A percentile compares a stretch with the other conserved stretches of the same genome.
Conservation (phyloP, 2,113 vertebrate species). For the Antechinus stuartii region DNA sequence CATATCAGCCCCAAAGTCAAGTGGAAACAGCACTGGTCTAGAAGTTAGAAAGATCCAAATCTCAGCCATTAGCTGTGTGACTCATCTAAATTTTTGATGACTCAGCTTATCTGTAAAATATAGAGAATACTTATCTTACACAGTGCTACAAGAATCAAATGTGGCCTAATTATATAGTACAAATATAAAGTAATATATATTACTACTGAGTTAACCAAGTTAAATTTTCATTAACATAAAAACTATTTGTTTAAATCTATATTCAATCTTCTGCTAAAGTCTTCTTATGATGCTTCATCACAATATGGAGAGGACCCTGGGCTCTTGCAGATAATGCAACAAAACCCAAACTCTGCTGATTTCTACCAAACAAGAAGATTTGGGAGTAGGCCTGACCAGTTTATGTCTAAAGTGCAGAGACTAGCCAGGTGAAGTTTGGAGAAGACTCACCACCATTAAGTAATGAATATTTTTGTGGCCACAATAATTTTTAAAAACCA, state of each 20-base stretch:
- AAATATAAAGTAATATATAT: neutral
- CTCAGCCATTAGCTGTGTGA: neutral
- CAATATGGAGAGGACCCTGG: neutral
- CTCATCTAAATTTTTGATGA: neutral
- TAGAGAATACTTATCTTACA: neutral
- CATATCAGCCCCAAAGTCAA: neutral
- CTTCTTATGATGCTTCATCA: neutral
- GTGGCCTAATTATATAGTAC: neutral
- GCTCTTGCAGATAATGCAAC: neutral
- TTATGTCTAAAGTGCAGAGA: neutral
- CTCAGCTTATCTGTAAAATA: neutral
- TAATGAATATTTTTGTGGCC: neutral
- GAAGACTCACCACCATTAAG: neutral
- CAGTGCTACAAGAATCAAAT: neutral
- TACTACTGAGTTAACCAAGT: neutral
- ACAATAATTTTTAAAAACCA: neutral
- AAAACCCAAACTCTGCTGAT: neutral
- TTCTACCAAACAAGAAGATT: neutral
- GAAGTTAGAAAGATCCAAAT: neutral
- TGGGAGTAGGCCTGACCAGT: neutral
- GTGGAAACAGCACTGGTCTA: neutral
- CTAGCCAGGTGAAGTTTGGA: neutral
- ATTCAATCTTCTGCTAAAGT: neutral
- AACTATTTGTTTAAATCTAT: neutral
- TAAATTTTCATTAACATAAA: neutral